Base-by-base conservation (phyloP, 2,888 invertebrate species). In the Sipunculus nudus region DNA sequence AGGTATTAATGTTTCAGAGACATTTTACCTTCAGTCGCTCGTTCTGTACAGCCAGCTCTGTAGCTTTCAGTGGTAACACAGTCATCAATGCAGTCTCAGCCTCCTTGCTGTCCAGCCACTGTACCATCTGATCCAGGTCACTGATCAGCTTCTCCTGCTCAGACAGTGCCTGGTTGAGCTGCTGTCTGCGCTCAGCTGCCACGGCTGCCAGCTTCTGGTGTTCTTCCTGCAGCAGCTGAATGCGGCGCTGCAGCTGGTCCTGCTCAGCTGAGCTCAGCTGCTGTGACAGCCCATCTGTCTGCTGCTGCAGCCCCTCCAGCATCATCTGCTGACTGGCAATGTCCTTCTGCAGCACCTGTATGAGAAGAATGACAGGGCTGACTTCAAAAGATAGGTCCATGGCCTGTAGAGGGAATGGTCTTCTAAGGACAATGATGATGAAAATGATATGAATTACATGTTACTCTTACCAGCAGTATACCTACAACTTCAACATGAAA, bases 191-290 rank as follows among this genome's bases (percentile, higher is more conserved):
- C 28, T 59, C 50, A 16, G 28, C 50, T 2, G 63, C 65, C 2
- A 31, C 28, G 83, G 88, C 87, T 1, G 89, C 88, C 1, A 95
- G 83, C 75, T 91, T 89, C 60, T 89, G 89, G 75, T 93, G 93
- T 75, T 93, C 92, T 0, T 87, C 86, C 25, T 90, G 88, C 0
- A 95, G 84, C 75, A 89, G 88, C 66, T 89, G 88, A 40, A 94
- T 83, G 35, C 90, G 88, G 0, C 88, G 87, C 78, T 93, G 92
- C 49, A 95, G 83, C 78, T 91, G 89, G 70, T 90, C 89, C 71
- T 92, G 90, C 82, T 96, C 96, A 0, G 89, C 88, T 5, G 91
- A 89, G 80, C 95, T 94, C 38, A 96, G 83, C 32, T 76, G 75
- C 19, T 61, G 57, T 19, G 50, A 40, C 19, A 56, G 38, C 6